Evolutionary conservation across 2,113 vertebrate species (phyloP), one percentile per base, ranked within the genome.

Genomic region (Uria lomvia): DNA sequence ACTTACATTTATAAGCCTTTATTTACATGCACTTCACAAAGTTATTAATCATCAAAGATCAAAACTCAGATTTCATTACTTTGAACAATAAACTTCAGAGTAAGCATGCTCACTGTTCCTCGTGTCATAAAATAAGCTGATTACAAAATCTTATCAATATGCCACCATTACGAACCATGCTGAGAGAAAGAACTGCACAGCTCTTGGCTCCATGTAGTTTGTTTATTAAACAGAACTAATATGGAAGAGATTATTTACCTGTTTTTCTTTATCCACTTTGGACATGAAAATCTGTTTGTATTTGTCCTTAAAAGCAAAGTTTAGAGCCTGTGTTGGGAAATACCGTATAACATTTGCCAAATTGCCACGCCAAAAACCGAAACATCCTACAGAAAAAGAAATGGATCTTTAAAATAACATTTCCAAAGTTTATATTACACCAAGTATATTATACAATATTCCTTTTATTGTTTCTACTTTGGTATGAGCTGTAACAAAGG

Each of bases 271-370:
- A 96, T 95, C 92, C 59, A 78, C 84, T 90, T 97, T 88, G 65
- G 76, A 89, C 74, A 92, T 92, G 50, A 98, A 98, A 78, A 98
- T 74, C 66, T 95, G 74, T 82, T 97, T 97, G 45, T 93, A 92
- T 96, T 98, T 97, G 76, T 97, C 95, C 71, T 98, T 98, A 86
- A 98, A 98, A 94, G 94, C 97, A 76, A 98, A 98, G 40, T 98
- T 98, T 63, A 98, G 87, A 92, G 97, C 92, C 72, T 97, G 94
- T 38, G 79, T 95, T 95, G 96, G 96, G 94, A 98, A 98, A 96
- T 96, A 96, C 10, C 38, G 16, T 47, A 92, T 93, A 65, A 97
- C 83, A 71, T 97, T 96, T 73, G 90, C 93, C 58, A 97, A 90
- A 95, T 66, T 97, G 49, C 94, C 97, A 85, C 40, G 84, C 91